Evolutionary conservation across 2,797 vertebrate genomes (phyloP).

Genomic region (Acanthiza pusilla): DNA sequence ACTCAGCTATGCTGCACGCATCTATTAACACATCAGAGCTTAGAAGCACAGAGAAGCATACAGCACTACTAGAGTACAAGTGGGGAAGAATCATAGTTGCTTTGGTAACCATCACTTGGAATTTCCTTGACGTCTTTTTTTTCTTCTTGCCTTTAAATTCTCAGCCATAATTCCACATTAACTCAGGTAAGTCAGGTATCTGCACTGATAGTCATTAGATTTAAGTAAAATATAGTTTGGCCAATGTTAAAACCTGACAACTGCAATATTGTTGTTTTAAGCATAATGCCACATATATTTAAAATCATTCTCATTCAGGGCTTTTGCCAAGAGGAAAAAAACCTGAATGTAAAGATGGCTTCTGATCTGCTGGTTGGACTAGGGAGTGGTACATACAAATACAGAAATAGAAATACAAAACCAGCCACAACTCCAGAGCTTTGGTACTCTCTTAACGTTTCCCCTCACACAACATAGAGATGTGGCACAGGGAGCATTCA

Average conservation of each 20-base stretch:
- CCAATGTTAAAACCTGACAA: not conserved
- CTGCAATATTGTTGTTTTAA: not conserved
- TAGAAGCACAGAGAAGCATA: not conserved
- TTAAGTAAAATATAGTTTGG: not conserved
- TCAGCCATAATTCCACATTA: not conserved
- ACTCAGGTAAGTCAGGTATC: not conserved
- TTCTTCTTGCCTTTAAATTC: not conserved
- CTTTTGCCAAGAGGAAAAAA: not conserved
- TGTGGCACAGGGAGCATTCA: not conserved
- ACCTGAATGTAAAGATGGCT: not conserved
- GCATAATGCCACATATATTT: not conserved
- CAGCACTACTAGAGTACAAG: not conserved
- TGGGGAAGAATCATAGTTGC: not conserved
- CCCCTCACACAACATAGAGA: not conserved
- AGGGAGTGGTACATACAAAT: not conserved
- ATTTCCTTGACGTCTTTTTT: not conserved
- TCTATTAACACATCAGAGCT: not conserved
- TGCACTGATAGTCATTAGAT: not conserved
- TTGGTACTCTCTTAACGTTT: not conserved
- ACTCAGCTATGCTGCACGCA: not conserved
- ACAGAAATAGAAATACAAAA: not conserved
- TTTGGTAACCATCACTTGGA: conserved; percentile 39
- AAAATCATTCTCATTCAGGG: not conserved
- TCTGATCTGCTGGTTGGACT: not conserved
- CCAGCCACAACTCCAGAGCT: not conserved